Evolutionary conservation across 1,140 invertebrate species (phyloP).

Genomic region (Oreohelix idahoensis): DNA sequence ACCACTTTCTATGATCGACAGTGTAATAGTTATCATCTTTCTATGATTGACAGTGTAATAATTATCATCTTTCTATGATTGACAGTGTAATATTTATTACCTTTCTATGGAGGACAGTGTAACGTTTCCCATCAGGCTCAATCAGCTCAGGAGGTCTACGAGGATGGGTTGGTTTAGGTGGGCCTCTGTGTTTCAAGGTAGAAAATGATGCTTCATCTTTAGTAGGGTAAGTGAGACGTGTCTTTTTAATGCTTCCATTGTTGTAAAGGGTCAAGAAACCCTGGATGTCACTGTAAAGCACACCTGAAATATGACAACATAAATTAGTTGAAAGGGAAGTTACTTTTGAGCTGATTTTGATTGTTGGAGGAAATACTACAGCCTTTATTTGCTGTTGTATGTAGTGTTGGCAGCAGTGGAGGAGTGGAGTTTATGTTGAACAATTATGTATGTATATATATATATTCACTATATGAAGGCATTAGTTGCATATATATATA

Average conservation of each 20-base stretch:
- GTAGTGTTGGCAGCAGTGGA: no score
- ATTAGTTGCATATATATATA: no score
- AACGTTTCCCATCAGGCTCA: constrained; percentile 56
- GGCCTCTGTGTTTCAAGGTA: constrained; percentile 35
- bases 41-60: no score
- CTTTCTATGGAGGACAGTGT: constrained; percentile 39
- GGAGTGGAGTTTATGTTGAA: no score
- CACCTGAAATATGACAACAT: neutral
- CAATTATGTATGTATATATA: no score
- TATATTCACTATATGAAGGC: no score
- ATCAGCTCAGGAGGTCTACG: constrained; percentile 42
- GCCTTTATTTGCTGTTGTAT: no score
- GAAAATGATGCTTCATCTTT: constrained; percentile 37
- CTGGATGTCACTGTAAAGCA: neutral
- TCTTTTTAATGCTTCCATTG: constrained; percentile 3
- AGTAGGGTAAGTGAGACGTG: neutral
- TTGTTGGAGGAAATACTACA: no score
- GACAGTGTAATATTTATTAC: neutral
- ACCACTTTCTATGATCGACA: no score
- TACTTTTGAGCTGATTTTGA: no score
- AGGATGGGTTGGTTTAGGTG: constrained; percentile 40
- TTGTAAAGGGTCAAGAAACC: neutral
- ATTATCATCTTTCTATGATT: neutral
- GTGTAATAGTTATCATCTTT: no score
- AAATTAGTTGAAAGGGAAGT: no score